Percentiles rank a stretch among this genome's conserved stretches.
phyloP scores from a whole-genome alignment of 2,797 vertebrate genomes.

The Alectoris magna region DNA sequence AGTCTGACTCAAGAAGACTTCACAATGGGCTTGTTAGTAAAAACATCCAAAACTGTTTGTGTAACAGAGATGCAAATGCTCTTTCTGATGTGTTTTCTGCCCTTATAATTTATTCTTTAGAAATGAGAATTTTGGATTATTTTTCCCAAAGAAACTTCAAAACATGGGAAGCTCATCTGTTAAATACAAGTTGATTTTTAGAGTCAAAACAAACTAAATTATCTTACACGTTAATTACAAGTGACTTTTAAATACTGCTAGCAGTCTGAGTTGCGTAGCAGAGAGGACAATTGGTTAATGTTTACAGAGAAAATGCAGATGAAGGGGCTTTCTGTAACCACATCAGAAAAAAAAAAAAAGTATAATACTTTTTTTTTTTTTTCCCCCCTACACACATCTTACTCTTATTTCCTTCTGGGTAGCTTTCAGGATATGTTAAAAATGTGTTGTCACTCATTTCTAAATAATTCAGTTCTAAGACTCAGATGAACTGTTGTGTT shows the following conservation, averaged over 20 bases:
- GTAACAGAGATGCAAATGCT: neutral
- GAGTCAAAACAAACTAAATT: slow-evolving; percentile 26
- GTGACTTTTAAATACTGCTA: slow-evolving; percentile 9
- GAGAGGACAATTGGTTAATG: neutral
- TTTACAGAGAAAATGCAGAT: slow-evolving; percentile 21
- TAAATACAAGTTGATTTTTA: slow-evolving; percentile 8
- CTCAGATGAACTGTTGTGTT: slow-evolving; percentile 25
- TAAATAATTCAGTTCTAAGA: slow-evolving; percentile 15
- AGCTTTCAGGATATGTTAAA: slow-evolving; percentile 36
- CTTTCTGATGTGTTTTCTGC: slow-evolving; percentile 16
- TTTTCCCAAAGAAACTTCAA: slow-evolving; percentile 34
- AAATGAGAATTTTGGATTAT: slow-evolving; percentile 27
- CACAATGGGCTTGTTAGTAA: neutral
- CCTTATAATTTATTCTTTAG: neutral
- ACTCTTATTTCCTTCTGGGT: slow-evolving; percentile 5
- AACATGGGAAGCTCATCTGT: neutral
- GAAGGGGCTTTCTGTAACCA: neutral
- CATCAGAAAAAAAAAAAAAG: neutral
- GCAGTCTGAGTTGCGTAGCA: neutral
- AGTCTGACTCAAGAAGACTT: neutral
- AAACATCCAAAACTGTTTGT: neutral
- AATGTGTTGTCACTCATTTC: slow-evolving; percentile 25
- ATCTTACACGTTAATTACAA: slow-evolving; percentile 49
- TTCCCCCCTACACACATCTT: neutral
- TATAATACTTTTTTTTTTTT: neutral